These are phyloP conservation scores for Dissostichus mawsoni DNA, from an alignment of 2,113 vertebrate species.

Conservation along the genomic window DNA sequence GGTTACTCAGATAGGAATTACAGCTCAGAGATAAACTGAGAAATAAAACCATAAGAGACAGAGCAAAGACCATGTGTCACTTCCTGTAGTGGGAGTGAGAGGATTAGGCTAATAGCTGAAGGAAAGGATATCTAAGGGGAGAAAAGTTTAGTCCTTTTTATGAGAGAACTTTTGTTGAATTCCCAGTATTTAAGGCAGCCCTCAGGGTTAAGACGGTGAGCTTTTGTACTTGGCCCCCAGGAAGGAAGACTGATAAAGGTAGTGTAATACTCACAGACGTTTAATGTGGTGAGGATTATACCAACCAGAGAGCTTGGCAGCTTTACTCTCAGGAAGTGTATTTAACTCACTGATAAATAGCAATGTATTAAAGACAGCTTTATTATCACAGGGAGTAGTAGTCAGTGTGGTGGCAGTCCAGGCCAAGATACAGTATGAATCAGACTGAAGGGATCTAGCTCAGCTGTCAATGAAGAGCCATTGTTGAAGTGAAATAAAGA, in stretches of 20 bases:
- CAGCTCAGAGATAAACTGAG: conserved; percentile 35
- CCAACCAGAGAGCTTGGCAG: conserved; percentile 40
- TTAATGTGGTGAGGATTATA: conserved; percentile 52
- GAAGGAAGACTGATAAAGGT: conserved; percentile 46
- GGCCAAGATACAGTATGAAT: conserved; percentile 67
- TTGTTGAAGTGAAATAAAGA: conserved; percentile 77
- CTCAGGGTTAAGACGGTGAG: conserved; percentile 20
- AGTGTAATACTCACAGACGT: conserved; percentile 36
- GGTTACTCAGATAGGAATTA: conserved; percentile 46
- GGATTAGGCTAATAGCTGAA: conserved; percentile 42
- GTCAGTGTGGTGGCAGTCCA: conserved; percentile 36
- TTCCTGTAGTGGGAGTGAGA: conserved; percentile 43
- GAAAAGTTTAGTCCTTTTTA: conserved; percentile 36
- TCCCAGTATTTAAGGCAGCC: conserved; percentile 1
- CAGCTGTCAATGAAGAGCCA: conserved; percentile 71
- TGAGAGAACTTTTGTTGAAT: conserved; percentile 37
- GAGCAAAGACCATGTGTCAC: conserved; percentile 40
- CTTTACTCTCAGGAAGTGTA: conserved; percentile 48
- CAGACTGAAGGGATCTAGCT: conserved; percentile 69
- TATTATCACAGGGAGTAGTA: conserved; percentile 48
- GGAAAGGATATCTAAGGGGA: conserved; percentile 37
- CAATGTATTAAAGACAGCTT: conserved; percentile 35
- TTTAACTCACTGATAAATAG: conserved; percentile 48
- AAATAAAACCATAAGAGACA: conserved; percentile 34
- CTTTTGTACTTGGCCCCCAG: conserved; percentile 37